A percentile compares a stretch with the other conserved stretches of the same genome.
These are phyloP conservation scores for Aptenodytes patagonicus DNA, from an alignment of 2,113 vertebrate species.

Conservation along the genomic window DNA sequence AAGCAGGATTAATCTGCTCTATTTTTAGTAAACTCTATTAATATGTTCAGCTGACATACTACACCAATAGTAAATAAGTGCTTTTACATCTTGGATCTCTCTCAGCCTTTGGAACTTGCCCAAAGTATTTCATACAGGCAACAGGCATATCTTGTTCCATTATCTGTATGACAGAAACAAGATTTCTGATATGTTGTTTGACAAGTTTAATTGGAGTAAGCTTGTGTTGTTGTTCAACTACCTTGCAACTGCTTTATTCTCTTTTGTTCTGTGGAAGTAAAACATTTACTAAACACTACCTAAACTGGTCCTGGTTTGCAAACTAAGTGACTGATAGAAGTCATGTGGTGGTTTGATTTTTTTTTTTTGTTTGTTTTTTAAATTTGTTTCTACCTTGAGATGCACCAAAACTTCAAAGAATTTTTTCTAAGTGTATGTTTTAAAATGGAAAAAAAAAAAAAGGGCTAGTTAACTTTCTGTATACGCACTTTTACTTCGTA, in stretches of 20 bases:
- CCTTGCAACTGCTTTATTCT: background rate
- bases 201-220: background rate
- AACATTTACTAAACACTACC: background rate
- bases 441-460: background rate
- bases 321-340: background rate
- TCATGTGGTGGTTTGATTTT: background rate
- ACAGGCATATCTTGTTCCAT: background rate
- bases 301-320: background rate
- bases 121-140: background rate
- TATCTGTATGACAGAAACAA: background rate
- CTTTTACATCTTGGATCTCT: background rate
- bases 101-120: background rate
- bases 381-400: background rate
- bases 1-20: background rate
- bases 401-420: background rate
- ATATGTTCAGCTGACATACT: background rate
- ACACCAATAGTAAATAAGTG: background rate
- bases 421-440: background rate
- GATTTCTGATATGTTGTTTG: background rate
- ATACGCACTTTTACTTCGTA: conserved; percentile 37
- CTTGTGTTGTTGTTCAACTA: background rate
- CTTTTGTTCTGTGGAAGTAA: background rate
- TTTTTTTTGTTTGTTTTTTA: background rate
- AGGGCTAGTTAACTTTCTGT: background rate
- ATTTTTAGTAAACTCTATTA: background rate